Conservation (phyloP, 2,888 invertebrate species). For the Lasioglossum marginatum region DNA sequence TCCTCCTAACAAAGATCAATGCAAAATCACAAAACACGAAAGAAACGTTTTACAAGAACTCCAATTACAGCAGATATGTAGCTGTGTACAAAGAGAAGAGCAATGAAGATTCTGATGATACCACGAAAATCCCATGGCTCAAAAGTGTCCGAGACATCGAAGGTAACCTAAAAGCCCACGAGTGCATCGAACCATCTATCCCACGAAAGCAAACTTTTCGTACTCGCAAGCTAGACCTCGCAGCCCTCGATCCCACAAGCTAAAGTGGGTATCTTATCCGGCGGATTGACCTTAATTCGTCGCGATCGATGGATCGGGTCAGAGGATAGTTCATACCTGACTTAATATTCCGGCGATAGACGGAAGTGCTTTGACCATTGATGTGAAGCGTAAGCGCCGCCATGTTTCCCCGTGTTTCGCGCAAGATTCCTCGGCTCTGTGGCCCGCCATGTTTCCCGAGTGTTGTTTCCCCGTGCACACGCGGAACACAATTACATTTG, state of each 20-base stretch:
- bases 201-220: not conserved
- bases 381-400: conserved; percentile 50
- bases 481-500: conserved; percentile 30
- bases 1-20: too few relatives aligned
- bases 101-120: not conserved
- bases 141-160: not conserved
- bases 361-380: conserved; percentile 66
- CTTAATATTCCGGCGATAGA: conserved; percentile 49
- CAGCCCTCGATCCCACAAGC: not conserved
- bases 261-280: not conserved
- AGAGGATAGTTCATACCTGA: conserved; percentile 60
- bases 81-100: not conserved
- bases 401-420: conserved; percentile 32
- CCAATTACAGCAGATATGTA: not conserved
- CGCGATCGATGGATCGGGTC: conserved; percentile 65
- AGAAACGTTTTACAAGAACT: not conserved
- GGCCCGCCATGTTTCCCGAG: conserved; percentile 15
- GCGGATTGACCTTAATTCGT: conserved; percentile 63
- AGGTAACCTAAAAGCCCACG: not conserved
- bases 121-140: not conserved
- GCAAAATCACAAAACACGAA: not conserved
- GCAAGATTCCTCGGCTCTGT: not conserved
- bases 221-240: not conserved
- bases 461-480: conserved; percentile 17
- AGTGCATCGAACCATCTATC: not conserved